Conservation (phyloP, 2,888 invertebrate genomes). For the Tetramorium bicarinatum region DNA sequence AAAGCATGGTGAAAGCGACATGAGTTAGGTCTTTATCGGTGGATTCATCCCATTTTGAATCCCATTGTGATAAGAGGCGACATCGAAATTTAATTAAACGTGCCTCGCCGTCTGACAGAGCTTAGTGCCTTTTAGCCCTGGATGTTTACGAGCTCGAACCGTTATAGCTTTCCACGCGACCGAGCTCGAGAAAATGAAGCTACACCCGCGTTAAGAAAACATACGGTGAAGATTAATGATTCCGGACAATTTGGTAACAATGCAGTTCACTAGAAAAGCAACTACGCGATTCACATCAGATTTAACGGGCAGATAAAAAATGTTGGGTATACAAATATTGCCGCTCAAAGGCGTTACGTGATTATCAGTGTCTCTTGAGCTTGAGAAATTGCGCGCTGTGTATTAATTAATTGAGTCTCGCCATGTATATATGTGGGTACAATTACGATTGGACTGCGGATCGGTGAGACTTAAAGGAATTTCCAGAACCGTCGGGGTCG, state of each 20-base stretch:
- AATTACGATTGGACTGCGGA: slow-evolving; percentile 42
- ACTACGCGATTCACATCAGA: slow-evolving; percentile 16
- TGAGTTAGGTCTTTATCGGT: slow-evolving; percentile 52
- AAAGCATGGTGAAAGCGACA: slow-evolving; percentile 64
- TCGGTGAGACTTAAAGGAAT: slow-evolving; percentile 62
- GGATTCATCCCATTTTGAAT: slow-evolving; percentile 59
- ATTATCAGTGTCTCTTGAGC: slow-evolving; percentile 2
- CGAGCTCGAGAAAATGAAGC: slow-evolving; percentile 46
- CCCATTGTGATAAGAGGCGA: slow-evolving; percentile 73
- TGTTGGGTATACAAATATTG: slow-evolving; percentile 30
- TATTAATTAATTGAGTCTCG: slow-evolving; percentile 19
- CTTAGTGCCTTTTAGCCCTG: slow-evolving; percentile 63
- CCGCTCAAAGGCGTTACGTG: background rate
- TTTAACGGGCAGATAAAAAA: slow-evolving; percentile 43
- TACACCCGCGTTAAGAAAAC: slow-evolving; percentile 47
- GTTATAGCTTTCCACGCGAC: slow-evolving; percentile 60
- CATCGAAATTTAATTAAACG: slow-evolving; percentile 77
- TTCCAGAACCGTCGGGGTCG: slow-evolving; percentile 51
- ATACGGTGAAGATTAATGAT: slow-evolving; percentile 61
- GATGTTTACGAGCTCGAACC: slow-evolving; percentile 58
- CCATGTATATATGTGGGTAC: background rate
- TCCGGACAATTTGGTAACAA: slow-evolving; percentile 27
- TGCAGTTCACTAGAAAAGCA: slow-evolving; percentile 15
- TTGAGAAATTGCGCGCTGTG: background rate
- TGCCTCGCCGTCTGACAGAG: slow-evolving; percentile 59